Base-by-base conservation (phyloP, 1,140 invertebrate genomes). In the Neuroterus valhalla region DNA sequence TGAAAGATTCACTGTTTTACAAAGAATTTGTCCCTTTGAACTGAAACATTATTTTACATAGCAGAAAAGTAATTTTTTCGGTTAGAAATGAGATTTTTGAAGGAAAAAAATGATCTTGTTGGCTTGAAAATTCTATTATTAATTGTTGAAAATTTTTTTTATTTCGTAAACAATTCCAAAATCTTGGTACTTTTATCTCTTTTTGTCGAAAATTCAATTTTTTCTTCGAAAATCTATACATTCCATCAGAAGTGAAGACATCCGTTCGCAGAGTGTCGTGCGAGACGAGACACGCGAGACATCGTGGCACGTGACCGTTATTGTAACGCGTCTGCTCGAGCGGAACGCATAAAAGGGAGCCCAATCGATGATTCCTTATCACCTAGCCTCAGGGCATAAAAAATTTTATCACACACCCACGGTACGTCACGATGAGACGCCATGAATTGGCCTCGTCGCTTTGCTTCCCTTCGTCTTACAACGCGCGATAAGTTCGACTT, bases 231-330 rank as follows among this genome's bases (percentile, higher is more conserved):
- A n/a, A n/a, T n/a, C n/a, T n/a, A n/a, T n/a, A n/a, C n/a, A n/a
- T n/a, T n/a, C n/a, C n/a, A n/a, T n/a, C n/a, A 10, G 31, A 5
- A 38, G 6, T 10, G 0, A 8, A 62, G 55, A 23, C 52, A 23
- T 8, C 50, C 19, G 50, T 52, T 52, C 50, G 50, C 50, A 12
- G 17, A 52, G 50, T 23, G 19, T 19, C 50, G 50, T 62, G 55
- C 55, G 55, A 62, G 23, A 62, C 55, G 55, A 38, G 31, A 38
- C 31, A 38, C 31, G 31, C 55, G 26, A 62, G 55, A 62, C 55
- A 62, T 31, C 14, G 23, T 23, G 55, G 23, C 55, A 62, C 55
- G 55, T 62, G 55, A 62, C 55, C 23, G 55, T 62, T 62, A 62
- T 23, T 15, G 21, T 62, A 23, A 62, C 55, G 55, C 55, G 55